Evolutionary conservation across 1,140 invertebrate genomes (phyloP).

Genomic region (Whitmania pigra): DNA sequence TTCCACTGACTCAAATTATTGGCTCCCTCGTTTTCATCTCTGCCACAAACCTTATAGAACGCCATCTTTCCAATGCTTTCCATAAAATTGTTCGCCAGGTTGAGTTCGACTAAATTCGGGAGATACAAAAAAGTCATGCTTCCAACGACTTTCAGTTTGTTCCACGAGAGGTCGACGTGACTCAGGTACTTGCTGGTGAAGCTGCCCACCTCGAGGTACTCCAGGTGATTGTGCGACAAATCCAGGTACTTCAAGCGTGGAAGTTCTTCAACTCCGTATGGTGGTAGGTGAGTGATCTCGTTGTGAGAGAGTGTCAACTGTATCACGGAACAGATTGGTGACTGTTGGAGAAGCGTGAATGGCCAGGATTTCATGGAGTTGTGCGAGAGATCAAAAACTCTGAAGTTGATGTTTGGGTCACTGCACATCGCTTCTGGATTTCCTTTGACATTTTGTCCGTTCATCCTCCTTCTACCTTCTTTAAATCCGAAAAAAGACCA

Average conservation of each 20-base stretch:
- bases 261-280: constrained; percentile 9
- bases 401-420: too few species aligned
- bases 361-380: too few species aligned
- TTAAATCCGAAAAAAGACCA: too few species aligned
- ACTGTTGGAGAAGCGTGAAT: too few species aligned
- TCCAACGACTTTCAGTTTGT: constrained; percentile 16
- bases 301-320: constrained; percentile 8
- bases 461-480: too few species aligned
- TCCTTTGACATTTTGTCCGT: too few species aligned
- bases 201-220: constrained; percentile 18
- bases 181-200: constrained; percentile 14
- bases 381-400: too few species aligned
- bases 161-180: constrained; percentile 14
- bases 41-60: constrained; percentile 15
- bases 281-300: constrained; percentile 13
- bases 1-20: background rate
- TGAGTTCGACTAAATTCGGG: background rate
- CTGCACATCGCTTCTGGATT: too few species aligned
- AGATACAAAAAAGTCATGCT: constrained; percentile 22
- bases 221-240: constrained; percentile 15
- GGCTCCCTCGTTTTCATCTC: too few species aligned
- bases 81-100: constrained; percentile 14
- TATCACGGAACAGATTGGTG: background rate
- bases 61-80: constrained; percentile 15
- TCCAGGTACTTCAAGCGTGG: constrained; percentile 9